Base-by-base conservation (phyloP, 2,797 vertebrate genomes). In the Characodon lateralis region DNA sequence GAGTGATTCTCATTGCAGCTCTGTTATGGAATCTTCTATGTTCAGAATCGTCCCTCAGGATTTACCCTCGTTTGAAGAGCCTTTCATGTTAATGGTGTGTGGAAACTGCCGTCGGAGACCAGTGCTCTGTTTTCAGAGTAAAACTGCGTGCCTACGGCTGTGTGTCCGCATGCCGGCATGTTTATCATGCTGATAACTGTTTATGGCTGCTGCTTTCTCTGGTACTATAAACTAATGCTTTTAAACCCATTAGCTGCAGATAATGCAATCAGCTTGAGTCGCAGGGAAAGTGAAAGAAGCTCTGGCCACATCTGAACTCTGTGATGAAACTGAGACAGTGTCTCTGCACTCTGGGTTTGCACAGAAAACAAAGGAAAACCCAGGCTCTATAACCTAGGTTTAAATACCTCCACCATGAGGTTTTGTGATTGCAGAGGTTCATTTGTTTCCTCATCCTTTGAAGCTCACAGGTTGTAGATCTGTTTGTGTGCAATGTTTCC, bases 191-290 rank as follows among this genome's bases (percentile, higher is more conserved):
- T 46, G 20, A 74, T 90, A 93, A 94, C 90, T 87, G 90, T 86
- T 88, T 80, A 74, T 92, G 89, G 87, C 86, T 90, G 86, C 79
- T 87, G 81, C 80, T 89, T 88, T 89, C 87, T 90, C 86, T 87
- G 87, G 78, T 66, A 51, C 88, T 86, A 89, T 93, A 91, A 92
- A 89, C 84, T 88, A 81, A 89, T 90, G 83, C 89, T 91, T 91
- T 93, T 82, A 89, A 92, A 91, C 89, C 81, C 71, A 78, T 92
- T 92, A 88, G 76, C 85, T 82, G 79, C 75, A 76, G 85, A 83
- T 93, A 93, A 94, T 91, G 79, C 80, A 86, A 91, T 93, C 83
- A 92, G 74, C 74, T 80, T 28, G 77, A 84, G 82, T 86, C 74
- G 84, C 66, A 71, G 83, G 88, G 84, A 78, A 83, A 85, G 78